Evolutionary conservation across 2,113 vertebrate species (phyloP).

Genomic region (Seriola dumerili): DNA sequence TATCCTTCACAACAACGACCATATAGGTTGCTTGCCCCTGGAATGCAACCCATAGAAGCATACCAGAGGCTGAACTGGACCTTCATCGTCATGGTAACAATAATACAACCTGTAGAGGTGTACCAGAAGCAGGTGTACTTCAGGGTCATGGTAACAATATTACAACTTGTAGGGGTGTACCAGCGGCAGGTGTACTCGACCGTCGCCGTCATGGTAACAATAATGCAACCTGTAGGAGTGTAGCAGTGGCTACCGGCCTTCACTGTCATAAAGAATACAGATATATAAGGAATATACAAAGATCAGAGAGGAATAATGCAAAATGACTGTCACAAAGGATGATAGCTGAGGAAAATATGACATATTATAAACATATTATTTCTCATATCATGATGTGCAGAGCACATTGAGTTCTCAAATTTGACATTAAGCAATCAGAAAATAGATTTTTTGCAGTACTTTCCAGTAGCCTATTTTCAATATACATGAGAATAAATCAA

Average conservation of each 20-base stretch:
- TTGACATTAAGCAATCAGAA: not conserved
- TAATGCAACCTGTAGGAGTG: too few relatives aligned
- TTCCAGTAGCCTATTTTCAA: not conserved
- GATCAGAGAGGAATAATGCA: too few relatives aligned
- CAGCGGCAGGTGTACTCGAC: too few relatives aligned
- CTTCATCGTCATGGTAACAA: not conserved
- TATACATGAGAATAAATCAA: not conserved
- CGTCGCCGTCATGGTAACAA: too few relatives aligned
- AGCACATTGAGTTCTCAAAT: not conserved
- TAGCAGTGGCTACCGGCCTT: too few relatives aligned
- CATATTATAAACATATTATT: not conserved
- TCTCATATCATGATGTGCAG: not conserved
- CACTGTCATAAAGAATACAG: too few relatives aligned
- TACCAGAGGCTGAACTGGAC: too few relatives aligned
- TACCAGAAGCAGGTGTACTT: not conserved
- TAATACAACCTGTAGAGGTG: too few relatives aligned
- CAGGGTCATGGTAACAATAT: not conserved
- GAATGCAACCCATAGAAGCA: not conserved
- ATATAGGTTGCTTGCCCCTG: not conserved
- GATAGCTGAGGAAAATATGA: too few relatives aligned
- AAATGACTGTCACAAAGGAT: too few relatives aligned
- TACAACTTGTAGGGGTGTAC: too few relatives aligned
- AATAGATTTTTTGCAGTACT: not conserved
- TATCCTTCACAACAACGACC: not conserved
- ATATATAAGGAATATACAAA: too few relatives aligned